Evolutionary conservation across 1,140 invertebrate species (phyloP).

Genomic region (Euwallacea similis): DNA sequence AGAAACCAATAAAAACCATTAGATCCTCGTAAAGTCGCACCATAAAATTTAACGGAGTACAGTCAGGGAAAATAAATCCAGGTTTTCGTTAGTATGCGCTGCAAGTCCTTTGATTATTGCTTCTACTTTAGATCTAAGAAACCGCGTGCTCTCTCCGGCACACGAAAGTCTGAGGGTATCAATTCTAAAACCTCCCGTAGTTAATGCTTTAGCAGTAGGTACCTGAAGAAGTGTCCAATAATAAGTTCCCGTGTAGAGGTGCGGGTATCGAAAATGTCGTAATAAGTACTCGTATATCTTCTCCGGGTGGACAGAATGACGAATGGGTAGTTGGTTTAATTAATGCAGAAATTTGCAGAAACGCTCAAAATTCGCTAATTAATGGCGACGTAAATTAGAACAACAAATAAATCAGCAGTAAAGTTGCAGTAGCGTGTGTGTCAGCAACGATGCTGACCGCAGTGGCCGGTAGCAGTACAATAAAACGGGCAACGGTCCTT

Average conservation of each 20-base stretch:
- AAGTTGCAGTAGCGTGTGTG: constrained; percentile 42
- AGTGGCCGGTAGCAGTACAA: constrained; percentile 39
- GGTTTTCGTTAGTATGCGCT: constrained; percentile 26
- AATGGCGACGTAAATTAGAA: constrained; percentile 36
- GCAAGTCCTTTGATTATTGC: constrained; percentile 20
- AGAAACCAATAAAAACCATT: constrained; percentile 28
- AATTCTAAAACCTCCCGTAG: too few species aligned
- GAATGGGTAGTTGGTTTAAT: constrained; percentile 24
- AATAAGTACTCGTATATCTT: neutral
- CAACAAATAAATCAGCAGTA: constrained; percentile 37
- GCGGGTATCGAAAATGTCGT: too few species aligned
- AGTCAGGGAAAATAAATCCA: constrained; percentile 21
- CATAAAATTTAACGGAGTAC: constrained; percentile 27
- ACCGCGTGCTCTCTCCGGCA: neutral
- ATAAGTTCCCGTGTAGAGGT: too few species aligned
- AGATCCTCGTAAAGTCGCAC: constrained; percentile 27
- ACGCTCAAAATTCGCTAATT: constrained; percentile 35
- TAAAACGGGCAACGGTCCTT: constrained; percentile 39
- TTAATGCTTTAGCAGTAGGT: too few species aligned
- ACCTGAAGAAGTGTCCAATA: too few species aligned
- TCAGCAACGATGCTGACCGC: constrained; percentile 45
- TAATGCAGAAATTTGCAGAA: constrained; percentile 33
- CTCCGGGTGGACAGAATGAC: constrained; percentile 3
- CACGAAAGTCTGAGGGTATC: too few species aligned
- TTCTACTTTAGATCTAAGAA: constrained; percentile 8